Evolutionary conservation across 30 jellyfish, hydroid and myxozoan species (phyloP).

Genomic region (Turritopsis rubra): DNA sequence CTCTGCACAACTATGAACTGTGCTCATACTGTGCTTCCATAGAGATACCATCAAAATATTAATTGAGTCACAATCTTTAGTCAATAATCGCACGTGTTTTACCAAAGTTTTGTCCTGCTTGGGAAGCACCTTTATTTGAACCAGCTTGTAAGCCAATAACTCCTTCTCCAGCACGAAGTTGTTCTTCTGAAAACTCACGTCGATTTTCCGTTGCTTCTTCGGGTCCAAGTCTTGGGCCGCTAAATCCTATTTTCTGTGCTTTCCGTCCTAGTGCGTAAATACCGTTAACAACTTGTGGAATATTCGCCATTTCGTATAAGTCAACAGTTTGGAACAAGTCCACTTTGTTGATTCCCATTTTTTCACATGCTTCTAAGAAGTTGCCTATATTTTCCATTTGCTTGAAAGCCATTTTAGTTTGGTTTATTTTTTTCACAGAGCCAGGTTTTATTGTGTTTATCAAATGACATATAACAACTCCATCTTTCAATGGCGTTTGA

Average conservation of each 20-base stretch:
- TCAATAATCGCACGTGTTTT: constrained; percentile 93
- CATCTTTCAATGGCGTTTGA: constrained; percentile 56
- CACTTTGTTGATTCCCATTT: constrained; percentile 62
- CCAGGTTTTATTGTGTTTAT: constrained; percentile 65
- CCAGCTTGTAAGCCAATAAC: constrained; percentile 96
- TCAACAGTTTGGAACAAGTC: constrained; percentile 99
- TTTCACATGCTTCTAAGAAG: constrained; percentile 65
- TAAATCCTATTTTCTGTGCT: constrained; percentile 46
- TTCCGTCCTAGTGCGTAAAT: constrained; percentile 86
- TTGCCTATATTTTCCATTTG: constrained; percentile 95
- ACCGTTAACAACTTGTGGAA: constrained; percentile 86
- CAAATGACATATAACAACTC: constrained; percentile 59
- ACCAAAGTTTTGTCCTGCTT: constrained; percentile 99
- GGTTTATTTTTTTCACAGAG: constrained; percentile 64
- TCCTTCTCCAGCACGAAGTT: constrained; percentile 86
- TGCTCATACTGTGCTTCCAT: too few relatives aligned
- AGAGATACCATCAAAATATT: too few relatives aligned
- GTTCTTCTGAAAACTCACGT: constrained; percentile 93
- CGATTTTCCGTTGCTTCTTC: constrained; percentile 86
- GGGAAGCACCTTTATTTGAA: constrained; percentile 97
- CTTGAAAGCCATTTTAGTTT: constrained; percentile 65
- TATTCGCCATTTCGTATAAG: constrained; percentile 77
- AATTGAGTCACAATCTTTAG: neutral
- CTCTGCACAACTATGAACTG: neutral
- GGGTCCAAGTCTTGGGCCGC: constrained; percentile 94